phyloP scores from a whole-genome alignment of 2,888 invertebrate genomes.

The Tetheella fluctuosa region DNA sequence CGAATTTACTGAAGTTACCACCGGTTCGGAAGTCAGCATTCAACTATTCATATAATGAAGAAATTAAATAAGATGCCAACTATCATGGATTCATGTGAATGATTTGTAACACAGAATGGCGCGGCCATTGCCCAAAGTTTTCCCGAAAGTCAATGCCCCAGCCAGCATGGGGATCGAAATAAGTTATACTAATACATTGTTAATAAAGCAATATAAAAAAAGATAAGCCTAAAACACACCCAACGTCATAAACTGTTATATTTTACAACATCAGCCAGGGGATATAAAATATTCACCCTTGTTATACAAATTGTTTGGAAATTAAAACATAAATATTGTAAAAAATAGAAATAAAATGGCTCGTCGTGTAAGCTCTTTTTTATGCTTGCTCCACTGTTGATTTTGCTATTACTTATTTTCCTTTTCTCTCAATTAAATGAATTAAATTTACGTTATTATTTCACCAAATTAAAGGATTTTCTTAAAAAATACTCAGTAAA shows the following conservation, averaged over 20 bases:
- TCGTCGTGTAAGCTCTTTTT: not conserved
- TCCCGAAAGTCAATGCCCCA: not conserved
- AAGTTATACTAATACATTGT: not conserved
- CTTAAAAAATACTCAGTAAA: slow-evolving; percentile 8
- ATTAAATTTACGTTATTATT: too few species aligned
- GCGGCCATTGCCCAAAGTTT: not conserved
- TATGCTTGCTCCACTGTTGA: not conserved
- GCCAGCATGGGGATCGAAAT: not conserved
- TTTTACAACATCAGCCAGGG: slow-evolving; percentile 49
- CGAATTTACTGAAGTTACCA: too few species aligned
- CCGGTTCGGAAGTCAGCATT: too few species aligned
- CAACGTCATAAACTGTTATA: slow-evolving; percentile 51
- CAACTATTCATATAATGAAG: too few species aligned
- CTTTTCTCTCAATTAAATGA: too few species aligned
- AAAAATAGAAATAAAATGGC: not conserved
- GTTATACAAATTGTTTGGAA: slow-evolving; percentile 33
- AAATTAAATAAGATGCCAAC: too few species aligned
- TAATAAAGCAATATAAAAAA: slow-evolving; percentile 41
- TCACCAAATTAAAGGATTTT: not conserved
- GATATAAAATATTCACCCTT: slow-evolving; percentile 59
- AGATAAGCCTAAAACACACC: slow-evolving; percentile 45
- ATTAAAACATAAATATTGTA: slow-evolving; percentile 26
- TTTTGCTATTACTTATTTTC: too few species aligned
- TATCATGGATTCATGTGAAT: too few species aligned
- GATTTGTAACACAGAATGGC: too few species aligned